Base-by-base conservation (phyloP, 2,113 vertebrate genomes). In the Aythya baeri region DNA sequence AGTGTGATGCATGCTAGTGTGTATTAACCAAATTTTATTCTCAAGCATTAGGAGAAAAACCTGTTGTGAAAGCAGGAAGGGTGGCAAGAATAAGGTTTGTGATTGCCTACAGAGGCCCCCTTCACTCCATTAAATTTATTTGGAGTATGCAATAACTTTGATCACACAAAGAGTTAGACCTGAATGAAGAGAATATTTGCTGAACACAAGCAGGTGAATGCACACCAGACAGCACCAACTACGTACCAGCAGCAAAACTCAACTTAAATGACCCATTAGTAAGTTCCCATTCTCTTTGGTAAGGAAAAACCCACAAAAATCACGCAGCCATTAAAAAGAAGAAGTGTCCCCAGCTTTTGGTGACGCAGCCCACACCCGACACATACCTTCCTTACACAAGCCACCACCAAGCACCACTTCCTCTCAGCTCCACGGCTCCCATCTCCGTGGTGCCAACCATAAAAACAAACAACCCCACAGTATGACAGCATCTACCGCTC, bases 1-100 rank as follows among this genome's bases (percentile, higher is more conserved):
- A 5, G 0, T 1, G 15, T 4, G 66, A 21, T 11, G 50, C 2
- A 0, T n/a, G 31, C 12, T 46, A 65, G 17, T 52, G 7, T 0
- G 2, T 7, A 12, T 49, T 62, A 13, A 43, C 44, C 15, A 5
- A 3, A 3, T 11, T 13, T 29, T 7, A 10, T 55, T 68, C 36
- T 13, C 44, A 75, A 55, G 43, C 31, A 7, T 21, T 67, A 66
- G 29, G 54, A 65, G 14, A 27, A 68, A 84, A 92, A n/a, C 9
- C 9, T n/a, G 59, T 58, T 91, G 29, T 32, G 18, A 50, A 54
- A 85, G 34, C 21, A 66, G 44, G 32, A 58, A 71, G 26, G 10
- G 8, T 7, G n/a, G 43, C 3, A 15, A 57, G 34, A 79, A 8
- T 1, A 27, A 57, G 72, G n/a, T 15, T 5, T 31, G 65, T 1